Percentiles rank a stretch among this genome's conserved stretches.
phyloP scores from a whole-genome alignment of 2,888 invertebrate species.

The Therioaphis trifolii region DNA sequence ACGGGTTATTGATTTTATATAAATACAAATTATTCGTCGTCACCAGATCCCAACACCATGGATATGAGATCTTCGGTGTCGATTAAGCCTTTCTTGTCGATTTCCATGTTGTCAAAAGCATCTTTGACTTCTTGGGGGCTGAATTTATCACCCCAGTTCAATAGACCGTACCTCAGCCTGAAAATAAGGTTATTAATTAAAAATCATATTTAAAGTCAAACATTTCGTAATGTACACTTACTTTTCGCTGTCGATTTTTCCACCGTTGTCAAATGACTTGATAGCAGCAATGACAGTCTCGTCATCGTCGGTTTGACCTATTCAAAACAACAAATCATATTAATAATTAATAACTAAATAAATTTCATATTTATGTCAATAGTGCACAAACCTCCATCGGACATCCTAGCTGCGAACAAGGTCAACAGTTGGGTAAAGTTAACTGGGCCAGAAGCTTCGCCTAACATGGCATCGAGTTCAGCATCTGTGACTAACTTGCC shows the following conservation, averaged over 20 bases:
- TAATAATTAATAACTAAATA: background rate
- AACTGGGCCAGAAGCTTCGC: conserved; percentile 89
- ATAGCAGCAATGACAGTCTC: conserved; percentile 92
- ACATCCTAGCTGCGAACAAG: conserved; percentile 92
- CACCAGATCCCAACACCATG: conserved; percentile 88
- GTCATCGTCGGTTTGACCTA: conserved; percentile 80
- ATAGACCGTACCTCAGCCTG: conserved; percentile 87
- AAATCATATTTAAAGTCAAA: background rate
- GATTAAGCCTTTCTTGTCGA: conserved; percentile 90
- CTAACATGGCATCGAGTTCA: conserved; percentile 89
- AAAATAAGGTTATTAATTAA: conserved; percentile 62
- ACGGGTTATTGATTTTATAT: conserved; percentile 49
- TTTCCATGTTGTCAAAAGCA: conserved; percentile 89
- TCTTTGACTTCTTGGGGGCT: conserved; percentile 88
- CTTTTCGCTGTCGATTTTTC: conserved; percentile 89
- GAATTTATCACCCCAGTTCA: conserved; percentile 95
- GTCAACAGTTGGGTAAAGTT: conserved; percentile 95
- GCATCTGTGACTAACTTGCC: conserved; percentile 90
- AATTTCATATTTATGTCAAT: background rate
- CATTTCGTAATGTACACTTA: conserved; percentile 68
- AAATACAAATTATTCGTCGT: conserved; percentile 73
- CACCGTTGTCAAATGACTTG: conserved; percentile 89
- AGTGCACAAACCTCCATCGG: conserved; percentile 72
- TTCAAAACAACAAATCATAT: background rate
- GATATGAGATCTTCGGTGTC: conserved; percentile 88